Conservation (phyloP, 1,140 invertebrate species). For the Trichomalopsis sarcophagae region DNA sequence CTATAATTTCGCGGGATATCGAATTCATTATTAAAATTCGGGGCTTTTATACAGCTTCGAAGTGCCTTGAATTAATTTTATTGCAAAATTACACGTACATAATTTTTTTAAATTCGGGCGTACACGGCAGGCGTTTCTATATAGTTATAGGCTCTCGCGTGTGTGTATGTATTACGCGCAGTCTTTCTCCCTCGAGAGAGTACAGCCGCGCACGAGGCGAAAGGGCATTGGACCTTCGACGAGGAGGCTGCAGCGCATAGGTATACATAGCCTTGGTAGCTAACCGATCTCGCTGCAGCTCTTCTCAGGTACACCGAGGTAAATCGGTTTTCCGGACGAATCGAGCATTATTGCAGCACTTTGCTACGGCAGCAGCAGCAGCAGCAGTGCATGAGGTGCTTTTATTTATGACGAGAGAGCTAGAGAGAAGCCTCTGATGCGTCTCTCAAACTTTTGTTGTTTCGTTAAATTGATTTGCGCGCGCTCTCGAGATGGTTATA, state of each 20-base stretch:
- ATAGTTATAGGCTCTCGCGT: too few species aligned
- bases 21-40: too few species aligned
- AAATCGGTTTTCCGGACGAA: constrained; percentile 51
- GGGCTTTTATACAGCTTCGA: too few species aligned
- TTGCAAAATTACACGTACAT: too few species aligned
- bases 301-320: constrained; percentile 30
- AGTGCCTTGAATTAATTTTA: too few species aligned
- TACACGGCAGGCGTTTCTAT: not conserved
- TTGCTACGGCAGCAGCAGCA: not conserved
- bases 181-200: not conserved
- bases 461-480: constrained; percentile 32
- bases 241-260: not conserved
- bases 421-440: constrained; percentile 8
- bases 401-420: constrained; percentile 37
- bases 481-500: not conserved
- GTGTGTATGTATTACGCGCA: not conserved
- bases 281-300: not conserved
- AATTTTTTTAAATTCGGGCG: too few species aligned
- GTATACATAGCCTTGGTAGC: not conserved
- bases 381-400: constrained; percentile 9
- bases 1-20: too few species aligned
- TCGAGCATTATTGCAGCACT: constrained; percentile 41
- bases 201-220: not conserved
- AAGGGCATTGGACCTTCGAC: constrained; percentile 48
- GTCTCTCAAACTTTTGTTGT: constrained; percentile 26